phyloP scores from a whole-genome alignment of 2,113 vertebrate genomes.

The Elephantulus edwardii region DNA sequence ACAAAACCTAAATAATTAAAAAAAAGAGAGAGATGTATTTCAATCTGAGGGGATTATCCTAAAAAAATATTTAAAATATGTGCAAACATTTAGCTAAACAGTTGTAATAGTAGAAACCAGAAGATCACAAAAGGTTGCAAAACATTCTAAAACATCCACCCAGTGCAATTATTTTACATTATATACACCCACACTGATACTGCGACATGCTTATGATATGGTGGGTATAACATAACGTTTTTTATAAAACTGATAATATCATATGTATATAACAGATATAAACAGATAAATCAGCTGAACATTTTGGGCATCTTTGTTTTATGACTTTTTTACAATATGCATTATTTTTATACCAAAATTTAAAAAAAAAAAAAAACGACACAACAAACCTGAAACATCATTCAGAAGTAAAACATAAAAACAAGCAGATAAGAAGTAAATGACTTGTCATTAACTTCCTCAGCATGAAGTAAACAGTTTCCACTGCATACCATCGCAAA shows the following conservation, averaged over 20 bases:
- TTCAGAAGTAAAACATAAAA: constrained; percentile 46
- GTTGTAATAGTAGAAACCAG: background rate
- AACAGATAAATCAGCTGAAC: background rate
- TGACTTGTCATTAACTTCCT: constrained; percentile 40
- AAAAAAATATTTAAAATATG: background rate
- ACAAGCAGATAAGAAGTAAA: constrained; percentile 38
- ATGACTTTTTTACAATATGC: constrained; percentile 15
- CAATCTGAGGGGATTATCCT: background rate
- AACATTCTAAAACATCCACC: background rate
- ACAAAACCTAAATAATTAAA: background rate
- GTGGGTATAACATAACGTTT: background rate
- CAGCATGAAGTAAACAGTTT: constrained; percentile 39
- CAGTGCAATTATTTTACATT: background rate
- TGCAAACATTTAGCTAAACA: constrained; percentile 18
- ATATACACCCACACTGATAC: background rate
- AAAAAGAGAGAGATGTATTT: constrained; percentile 20
- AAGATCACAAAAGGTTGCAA: background rate
- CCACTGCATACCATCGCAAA: constrained; percentile 19
- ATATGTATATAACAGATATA: background rate
- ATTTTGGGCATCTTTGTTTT: background rate
- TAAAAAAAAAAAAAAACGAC: no score
- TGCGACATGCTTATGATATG: background rate
- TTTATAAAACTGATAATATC: background rate
- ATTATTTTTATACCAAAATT: background rate
- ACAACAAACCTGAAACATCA: background rate